A percentile compares a stretch with the other conserved stretches of the same genome.
phyloP scores from a whole-genome alignment of 2,797 vertebrate genomes.

The Scleropages formosus region DNA sequence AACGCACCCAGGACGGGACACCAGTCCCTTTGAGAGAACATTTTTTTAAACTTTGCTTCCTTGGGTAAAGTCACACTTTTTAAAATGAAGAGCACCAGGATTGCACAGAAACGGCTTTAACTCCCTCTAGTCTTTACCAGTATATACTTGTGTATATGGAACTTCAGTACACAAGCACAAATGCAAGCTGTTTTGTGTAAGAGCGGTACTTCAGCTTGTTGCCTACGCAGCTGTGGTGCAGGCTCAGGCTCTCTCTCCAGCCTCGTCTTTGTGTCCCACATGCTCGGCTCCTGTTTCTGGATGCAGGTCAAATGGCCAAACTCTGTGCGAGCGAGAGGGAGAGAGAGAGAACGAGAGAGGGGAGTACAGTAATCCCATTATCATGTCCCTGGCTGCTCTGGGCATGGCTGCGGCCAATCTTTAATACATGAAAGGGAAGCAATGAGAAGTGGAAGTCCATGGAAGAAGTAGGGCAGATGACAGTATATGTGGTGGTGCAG shows the following conservation, averaged over 20 bases:
- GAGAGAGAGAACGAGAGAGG: not conserved
- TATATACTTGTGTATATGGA: too few species aligned
- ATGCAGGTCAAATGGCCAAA: conserved; percentile 22
- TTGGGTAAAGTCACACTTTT: not conserved
- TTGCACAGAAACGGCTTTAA: too few species aligned
- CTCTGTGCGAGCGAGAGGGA: not conserved
- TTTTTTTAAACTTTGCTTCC: conserved; percentile 44
- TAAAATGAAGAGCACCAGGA: not conserved
- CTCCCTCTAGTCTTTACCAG: not conserved
- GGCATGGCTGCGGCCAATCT: conserved; percentile 49
- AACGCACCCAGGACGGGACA: too few species aligned
- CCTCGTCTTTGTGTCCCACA: not conserved
- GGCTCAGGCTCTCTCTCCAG: not conserved
- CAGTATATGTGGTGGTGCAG: conserved; percentile 53
- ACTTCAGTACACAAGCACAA: too few species aligned
- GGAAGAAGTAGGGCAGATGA: conserved; percentile 71
- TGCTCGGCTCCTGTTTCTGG: not conserved
- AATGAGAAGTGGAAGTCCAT: conserved; percentile 50
- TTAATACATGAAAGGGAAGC: conserved; percentile 47
- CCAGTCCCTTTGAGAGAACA: conserved; percentile 31
- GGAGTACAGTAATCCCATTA: conserved; percentile 12
- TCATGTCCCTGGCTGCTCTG: conserved; percentile 36
- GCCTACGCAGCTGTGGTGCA: not conserved
- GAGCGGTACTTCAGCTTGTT: too few species aligned
- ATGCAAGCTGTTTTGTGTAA: too few species aligned